Base-by-base conservation (phyloP, 2,888 invertebrate genomes). In the Pimpla rufipes region DNA sequence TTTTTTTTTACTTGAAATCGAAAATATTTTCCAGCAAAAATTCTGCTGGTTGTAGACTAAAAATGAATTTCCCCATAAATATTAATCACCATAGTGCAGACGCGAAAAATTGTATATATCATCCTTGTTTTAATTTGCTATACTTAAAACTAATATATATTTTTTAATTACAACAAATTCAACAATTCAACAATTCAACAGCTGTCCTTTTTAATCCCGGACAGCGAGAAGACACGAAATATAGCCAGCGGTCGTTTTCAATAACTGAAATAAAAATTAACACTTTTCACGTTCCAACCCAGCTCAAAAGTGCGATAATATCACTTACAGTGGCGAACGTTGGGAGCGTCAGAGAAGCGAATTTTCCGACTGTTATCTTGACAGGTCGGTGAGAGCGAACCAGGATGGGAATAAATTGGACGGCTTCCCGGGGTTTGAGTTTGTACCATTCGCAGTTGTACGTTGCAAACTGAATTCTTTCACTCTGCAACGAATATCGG, bases 201-300 rank as follows among this genome's bases (percentile, higher is more conserved):
- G 16, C 21, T 10, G 2, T 18, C 8, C 21, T 0, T 10, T 6
- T 68, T 77, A 81, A n/a, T 68, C 62, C 10, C 42, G 21, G 18
- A 81, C 35, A n/a, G 81, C 81, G 7, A 78, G 64, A n/a, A 81
- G 67, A 70, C 66, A 77, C 3, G 81, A 81, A 21, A 78, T 66
- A 5, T 81, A 81, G 13, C 81, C 79, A 11, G 66, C 73, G 2
- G 66, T 40, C 2, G 79, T 73, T 64, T 74, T 79, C 55, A 74
- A 16, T n/a, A 79, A 66, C 74, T 79, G 55, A 16, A 79, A 78
- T 8, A 57, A 55, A 10, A 55, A 0, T 4, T 10, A 0, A 23
- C 11, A 52, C 1, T 8, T 29, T 2, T 23, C 21, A 57, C n/a
- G 2, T 66, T 29, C n/a, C n/a, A 5, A 52, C 45, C 6, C 68